These are phyloP conservation scores for Drosophila sturtevanti DNA, from an alignment of 1,140 invertebrate species.

Conservation along the genomic window DNA sequence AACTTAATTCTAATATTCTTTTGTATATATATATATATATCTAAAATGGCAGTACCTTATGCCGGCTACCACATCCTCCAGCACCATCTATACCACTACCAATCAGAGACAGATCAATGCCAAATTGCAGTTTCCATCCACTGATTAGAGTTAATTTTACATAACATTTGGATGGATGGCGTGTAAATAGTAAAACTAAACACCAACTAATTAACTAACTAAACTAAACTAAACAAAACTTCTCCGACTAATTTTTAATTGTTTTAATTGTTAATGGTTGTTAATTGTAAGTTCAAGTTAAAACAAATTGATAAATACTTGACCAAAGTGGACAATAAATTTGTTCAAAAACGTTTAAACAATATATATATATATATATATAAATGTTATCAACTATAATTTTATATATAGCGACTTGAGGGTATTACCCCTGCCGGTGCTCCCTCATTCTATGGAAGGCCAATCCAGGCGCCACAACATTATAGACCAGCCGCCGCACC, in stretches of 20 bases:
- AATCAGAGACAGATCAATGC: conserved; percentile 35
- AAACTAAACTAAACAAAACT: background rate
- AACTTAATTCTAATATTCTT: background rate
- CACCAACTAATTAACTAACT: background rate
- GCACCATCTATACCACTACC: conserved; percentile 18
- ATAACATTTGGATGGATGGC: conserved; percentile 1
- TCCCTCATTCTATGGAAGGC: conserved; percentile 54
- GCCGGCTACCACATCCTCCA: background rate
- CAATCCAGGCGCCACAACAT: conserved; percentile 66
- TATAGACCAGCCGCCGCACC: conserved; percentile 84
- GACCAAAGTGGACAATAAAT: conserved; percentile 36
- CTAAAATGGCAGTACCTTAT: conserved; percentile 26
- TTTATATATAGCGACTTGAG: conserved; percentile 59
- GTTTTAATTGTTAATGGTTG: conserved; percentile 1
- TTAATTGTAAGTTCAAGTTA: conserved; percentile 16
- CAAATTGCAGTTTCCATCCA: conserved; percentile 49
- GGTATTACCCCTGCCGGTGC: conserved; percentile 42
- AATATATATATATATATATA: too few species aligned
- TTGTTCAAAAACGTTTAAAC: background rate
- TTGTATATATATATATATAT: conserved; percentile 22
- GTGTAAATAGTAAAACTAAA: conserved; percentile 50
- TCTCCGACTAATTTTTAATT: conserved; percentile 13
- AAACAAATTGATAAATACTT: background rate
- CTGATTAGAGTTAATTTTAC: conserved; percentile 36
- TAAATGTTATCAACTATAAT: background rate